Evolutionary conservation across 2,888 invertebrate genomes (phyloP).

Genomic region (Panzeria rudis): DNA sequence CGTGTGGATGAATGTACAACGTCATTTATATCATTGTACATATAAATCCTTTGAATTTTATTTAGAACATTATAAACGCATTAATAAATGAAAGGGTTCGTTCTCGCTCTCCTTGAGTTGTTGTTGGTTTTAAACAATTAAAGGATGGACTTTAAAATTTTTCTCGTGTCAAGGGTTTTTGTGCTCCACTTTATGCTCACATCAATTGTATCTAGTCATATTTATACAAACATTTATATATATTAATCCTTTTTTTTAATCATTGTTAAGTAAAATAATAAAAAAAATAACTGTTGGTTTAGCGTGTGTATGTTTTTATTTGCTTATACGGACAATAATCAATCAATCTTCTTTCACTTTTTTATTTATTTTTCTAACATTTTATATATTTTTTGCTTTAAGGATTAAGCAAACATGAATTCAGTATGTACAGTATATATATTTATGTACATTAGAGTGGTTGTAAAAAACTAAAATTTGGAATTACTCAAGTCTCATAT

Average conservation of each 20-base stretch:
- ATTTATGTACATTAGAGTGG: no score
- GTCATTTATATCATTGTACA: not conserved
- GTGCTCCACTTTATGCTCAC: constrained; percentile 21
- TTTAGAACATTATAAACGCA: constrained; percentile 19
- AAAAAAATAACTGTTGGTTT: constrained; percentile 27
- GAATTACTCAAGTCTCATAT: no score
- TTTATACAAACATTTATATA: constrained; percentile 39
- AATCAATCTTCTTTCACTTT: constrained; percentile 79
- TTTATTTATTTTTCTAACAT: constrained; percentile 25
- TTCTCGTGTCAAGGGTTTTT: constrained; percentile 9
- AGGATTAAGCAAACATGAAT: constrained; percentile 58
- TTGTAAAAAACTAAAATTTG: no score
- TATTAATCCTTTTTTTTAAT: constrained; percentile 51
- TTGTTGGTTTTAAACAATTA: constrained; percentile 56
- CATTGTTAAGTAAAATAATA: constrained; percentile 27
- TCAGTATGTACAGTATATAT: not conserved
- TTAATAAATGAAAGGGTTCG: constrained; percentile 57
- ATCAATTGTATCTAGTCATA: constrained; percentile 27
- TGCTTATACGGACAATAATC: constrained; percentile 78
- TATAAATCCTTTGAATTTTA: constrained; percentile 6
- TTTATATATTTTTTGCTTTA: constrained; percentile 25
- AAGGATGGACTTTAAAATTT: constrained; percentile 53
- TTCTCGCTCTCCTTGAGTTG: constrained; percentile 3
- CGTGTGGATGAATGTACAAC: constrained; percentile 15
- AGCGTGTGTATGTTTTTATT: constrained; percentile 48